These are phyloP conservation scores for Centruroides vittatus DNA, from an alignment of 1,140 invertebrate genomes.

Conservation along the genomic window DNA sequence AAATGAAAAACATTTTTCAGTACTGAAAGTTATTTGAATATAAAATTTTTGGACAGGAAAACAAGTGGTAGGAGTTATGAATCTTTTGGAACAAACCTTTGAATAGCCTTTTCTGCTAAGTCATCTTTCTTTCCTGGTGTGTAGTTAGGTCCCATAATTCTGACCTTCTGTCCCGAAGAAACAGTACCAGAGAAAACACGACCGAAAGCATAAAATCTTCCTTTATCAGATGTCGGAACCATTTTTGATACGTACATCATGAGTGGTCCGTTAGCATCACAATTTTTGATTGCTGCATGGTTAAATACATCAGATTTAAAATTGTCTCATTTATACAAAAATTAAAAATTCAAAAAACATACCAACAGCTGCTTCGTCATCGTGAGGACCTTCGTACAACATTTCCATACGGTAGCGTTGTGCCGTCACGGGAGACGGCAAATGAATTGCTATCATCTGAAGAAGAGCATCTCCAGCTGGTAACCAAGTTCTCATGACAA, in stretches of 20 bases:
- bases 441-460: slow-evolving; percentile 99
- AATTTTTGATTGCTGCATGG: slow-evolving; percentile 52
- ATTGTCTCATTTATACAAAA: background rate
- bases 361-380: slow-evolving; percentile 90
- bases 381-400: slow-evolving; percentile 94
- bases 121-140: slow-evolving; percentile 97
- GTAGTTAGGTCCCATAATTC: slow-evolving; percentile 98
- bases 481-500: slow-evolving; percentile 97
- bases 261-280: slow-evolving; percentile 88
- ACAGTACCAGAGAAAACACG: slow-evolving; percentile 97
- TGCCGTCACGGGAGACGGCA: slow-evolving; percentile 96
- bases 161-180: slow-evolving; percentile 87
- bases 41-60: background rate
- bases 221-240: slow-evolving; percentile 99
- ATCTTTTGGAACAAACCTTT: slow-evolving; percentile 35
- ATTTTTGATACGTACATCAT: slow-evolving; percentile 99
- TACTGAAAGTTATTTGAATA: background rate
- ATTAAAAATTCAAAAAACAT: slow-evolving; percentile 22
- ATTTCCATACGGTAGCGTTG: slow-evolving; percentile 99
- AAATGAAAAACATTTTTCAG: slow-evolving; percentile 2
- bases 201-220: slow-evolving; percentile 99
- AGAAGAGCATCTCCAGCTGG: slow-evolving; percentile 98
- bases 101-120: slow-evolving; percentile 97
- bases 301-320: background rate
- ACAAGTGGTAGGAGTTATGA: background rate